Evolutionary conservation across 2,797 vertebrate species (phyloP), one percentile per base, ranked within the genome.

Genomic region (Threskiornis aethiopicus): DNA sequence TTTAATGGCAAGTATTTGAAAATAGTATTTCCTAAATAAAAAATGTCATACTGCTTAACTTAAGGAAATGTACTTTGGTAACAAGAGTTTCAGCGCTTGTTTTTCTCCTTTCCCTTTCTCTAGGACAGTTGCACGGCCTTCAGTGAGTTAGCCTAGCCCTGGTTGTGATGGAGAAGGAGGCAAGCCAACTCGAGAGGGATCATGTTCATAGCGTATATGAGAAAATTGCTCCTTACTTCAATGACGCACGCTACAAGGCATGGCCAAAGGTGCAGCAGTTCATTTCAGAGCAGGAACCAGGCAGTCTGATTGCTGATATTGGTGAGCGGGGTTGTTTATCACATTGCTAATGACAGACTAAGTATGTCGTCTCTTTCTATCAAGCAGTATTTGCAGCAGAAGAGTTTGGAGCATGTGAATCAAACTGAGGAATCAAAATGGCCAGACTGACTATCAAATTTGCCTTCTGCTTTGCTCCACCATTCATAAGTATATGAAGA

Each of bases 221-320:
- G 98, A 98, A 98, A 98, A 99, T 98, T 17, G 98, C 98, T 71
- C 98, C 99, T 39, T 98, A 98, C 93, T 99, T 99, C 97, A 99
- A 97, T 24, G 98, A 98, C 91, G 92, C 96, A 92, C 97, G 97
- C 77, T 99, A 98, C 87, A 98, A 98, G 95, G 98, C 98, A 83
- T 98, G 98, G 98, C 98, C 98, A 11, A 98, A 98, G 95, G 98
- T 98, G 26, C 98, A 97, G 13, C 98, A 98, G 96, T 99, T 99
- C 93, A 98, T 99, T 82, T 97, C 98, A 94, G 98, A 98, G 76
- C 98, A 98, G 94, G 95, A 98, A 93, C 97, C 97, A 0, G 98
- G 98, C 69, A 99, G 98, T 96, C 98, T 51, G 98, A 98, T 73
- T 57, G 87, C 65, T 78, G 80, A 79, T 54, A 82, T 84, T 84